phyloP scores from a whole-genome alignment of 2,888 invertebrate species.

The Aplocera efformata region DNA sequence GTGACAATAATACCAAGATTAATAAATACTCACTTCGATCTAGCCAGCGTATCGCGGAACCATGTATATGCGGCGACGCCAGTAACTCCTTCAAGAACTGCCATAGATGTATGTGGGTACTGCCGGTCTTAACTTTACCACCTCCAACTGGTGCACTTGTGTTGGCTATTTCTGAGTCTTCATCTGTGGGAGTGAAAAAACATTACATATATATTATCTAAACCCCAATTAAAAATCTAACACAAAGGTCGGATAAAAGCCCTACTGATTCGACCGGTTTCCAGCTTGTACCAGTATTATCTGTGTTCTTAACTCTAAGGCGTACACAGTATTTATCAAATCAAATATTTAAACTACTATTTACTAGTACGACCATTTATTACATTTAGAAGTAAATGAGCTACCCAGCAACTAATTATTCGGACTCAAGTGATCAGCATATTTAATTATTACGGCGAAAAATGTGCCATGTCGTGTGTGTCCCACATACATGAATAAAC shows the following conservation, averaged over 20 bases:
- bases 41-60: slow-evolving; percentile 98
- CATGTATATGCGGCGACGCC: slow-evolving; percentile 92
- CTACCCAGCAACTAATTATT: slow-evolving; percentile 15
- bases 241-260: no score
- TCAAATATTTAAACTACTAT: slow-evolving; percentile 1
- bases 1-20: no score
- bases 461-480: slow-evolving; percentile 18
- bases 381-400: slow-evolving; percentile 10
- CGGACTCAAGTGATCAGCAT: slow-evolving; percentile 17
- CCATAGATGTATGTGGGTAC: slow-evolving; percentile 98
- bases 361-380: slow-evolving; percentile 9
- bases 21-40: slow-evolving; percentile 85
- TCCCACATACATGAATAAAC: slow-evolving; percentile 11
- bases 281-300: no score
- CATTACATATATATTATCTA: not conserved
- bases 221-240: no score
- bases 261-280: no score
- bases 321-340: no score
- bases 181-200: slow-evolving; percentile 61
- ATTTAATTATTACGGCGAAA: slow-evolving; percentile 18
- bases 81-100: slow-evolving; percentile 98
- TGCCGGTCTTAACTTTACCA: slow-evolving; percentile 77
- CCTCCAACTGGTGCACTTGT: slow-evolving; percentile 48
- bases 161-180: slow-evolving; percentile 77
- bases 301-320: no score